Conservation (phyloP, 2,888 invertebrate species). For the Camponotus fellah region DNA sequence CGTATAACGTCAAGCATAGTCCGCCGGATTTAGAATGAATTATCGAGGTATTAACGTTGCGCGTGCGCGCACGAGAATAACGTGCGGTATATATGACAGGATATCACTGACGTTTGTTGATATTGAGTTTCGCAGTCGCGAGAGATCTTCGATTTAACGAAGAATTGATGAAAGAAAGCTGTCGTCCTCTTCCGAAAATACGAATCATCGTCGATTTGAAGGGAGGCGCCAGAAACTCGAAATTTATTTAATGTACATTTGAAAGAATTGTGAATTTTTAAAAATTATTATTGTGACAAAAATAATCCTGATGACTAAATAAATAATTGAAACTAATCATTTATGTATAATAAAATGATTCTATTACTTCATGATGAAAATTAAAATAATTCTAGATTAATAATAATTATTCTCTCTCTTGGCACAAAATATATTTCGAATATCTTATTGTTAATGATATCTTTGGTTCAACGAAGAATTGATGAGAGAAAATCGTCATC, state of each 20-base stretch:
- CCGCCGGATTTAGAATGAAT: constrained; percentile 81
- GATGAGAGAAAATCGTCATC: background rate
- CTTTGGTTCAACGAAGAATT: constrained; percentile 9
- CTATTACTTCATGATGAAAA: background rate
- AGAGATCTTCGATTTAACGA: background rate
- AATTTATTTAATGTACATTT: constrained; percentile 2
- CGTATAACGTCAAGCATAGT: constrained; percentile 65
- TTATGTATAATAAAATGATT: background rate
- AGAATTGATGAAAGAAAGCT: constrained; percentile 4
- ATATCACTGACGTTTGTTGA: constrained; percentile 52
- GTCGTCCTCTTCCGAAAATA: background rate
- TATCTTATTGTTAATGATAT: too few relatives aligned
- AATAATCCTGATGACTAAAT: background rate
- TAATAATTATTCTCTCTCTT: background rate
- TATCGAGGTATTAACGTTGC: constrained; percentile 78
- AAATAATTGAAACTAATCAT: background rate
- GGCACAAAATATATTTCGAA: background rate
- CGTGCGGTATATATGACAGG: constrained; percentile 58
- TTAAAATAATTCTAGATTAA: background rate
- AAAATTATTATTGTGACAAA: background rate
- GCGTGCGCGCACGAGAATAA: constrained; percentile 58
- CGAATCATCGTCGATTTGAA: background rate
- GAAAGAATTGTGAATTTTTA: background rate
- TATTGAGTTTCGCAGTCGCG: background rate
- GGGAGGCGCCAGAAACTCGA: background rate